These are phyloP conservation scores for Troides oblongomaculatus DNA, from an alignment of 2,888 invertebrate species.

Conservation along the genomic window DNA sequence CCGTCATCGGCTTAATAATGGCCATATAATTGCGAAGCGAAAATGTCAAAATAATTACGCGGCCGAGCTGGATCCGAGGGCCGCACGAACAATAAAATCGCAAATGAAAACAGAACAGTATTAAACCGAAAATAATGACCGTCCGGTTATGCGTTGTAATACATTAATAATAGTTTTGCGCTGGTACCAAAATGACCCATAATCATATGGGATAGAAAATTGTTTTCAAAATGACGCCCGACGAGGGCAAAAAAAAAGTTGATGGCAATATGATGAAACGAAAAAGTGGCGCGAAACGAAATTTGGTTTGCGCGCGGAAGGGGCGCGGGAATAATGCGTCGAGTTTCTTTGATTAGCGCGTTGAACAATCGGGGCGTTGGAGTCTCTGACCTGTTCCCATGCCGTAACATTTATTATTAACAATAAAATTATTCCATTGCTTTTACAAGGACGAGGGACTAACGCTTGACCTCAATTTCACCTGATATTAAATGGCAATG, in stretches of 20 bases:
- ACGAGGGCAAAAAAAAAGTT: slow-evolving; percentile 55
- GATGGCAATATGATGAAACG: slow-evolving; percentile 67
- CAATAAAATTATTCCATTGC: too few species aligned
- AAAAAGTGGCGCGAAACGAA: slow-evolving; percentile 64
- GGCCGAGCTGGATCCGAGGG: slow-evolving; percentile 37
- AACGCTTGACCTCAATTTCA: too few species aligned
- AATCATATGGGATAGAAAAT: slow-evolving; percentile 78
- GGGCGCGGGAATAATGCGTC: slow-evolving; percentile 47
- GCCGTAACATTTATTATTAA: slow-evolving; percentile 27
- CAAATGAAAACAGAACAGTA: slow-evolving; percentile 39
- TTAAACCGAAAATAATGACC: slow-evolving; percentile 55
- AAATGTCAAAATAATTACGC: slow-evolving; percentile 41
- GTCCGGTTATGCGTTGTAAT: slow-evolving; percentile 55
- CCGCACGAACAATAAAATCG: slow-evolving; percentile 38
- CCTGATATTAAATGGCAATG: too few species aligned
- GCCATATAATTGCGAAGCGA: slow-evolving; percentile 29
- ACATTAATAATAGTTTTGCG: slow-evolving; percentile 74
- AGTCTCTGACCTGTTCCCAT: slow-evolving; percentile 28
- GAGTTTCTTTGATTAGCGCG: slow-evolving; percentile 66
- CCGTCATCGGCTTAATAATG: slow-evolving; percentile 33
- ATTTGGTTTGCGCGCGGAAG: slow-evolving; percentile 49
- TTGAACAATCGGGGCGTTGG: slow-evolving; percentile 33
- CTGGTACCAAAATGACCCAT: slow-evolving; percentile 68
- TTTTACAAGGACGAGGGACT: too few species aligned
- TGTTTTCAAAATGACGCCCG: slow-evolving; percentile 68